Conservation (phyloP, 1,140 invertebrate genomes). For the Drosophila sturtevanti region DNA sequence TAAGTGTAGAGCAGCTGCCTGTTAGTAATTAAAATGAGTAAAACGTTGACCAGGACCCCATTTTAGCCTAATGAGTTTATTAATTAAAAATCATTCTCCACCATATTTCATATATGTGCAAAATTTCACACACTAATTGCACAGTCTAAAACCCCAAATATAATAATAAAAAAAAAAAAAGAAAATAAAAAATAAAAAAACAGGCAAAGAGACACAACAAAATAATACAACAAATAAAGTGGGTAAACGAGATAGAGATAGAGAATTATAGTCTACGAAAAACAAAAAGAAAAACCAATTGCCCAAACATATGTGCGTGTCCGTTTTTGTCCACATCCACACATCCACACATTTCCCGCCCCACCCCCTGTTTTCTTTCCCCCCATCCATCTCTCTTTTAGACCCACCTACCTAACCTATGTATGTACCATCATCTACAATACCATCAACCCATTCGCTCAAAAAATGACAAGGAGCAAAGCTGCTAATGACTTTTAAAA, state of each 20-base stretch:
- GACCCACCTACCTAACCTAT: too few relatives aligned
- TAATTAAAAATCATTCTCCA: constrained; percentile 72
- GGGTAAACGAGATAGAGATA: neutral
- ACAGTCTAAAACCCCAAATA: constrained; percentile 18
- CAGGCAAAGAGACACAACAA: too few relatives aligned
- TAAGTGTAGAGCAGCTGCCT: constrained; percentile 46
- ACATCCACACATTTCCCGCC: constrained; percentile 10
- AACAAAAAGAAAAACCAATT: constrained; percentile 15
- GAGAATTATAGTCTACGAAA: constrained; percentile 37
- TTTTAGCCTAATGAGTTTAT: constrained; percentile 71
- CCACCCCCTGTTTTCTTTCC: too few relatives aligned
- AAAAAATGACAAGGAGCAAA: constrained; percentile 50
- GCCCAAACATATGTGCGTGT: constrained; percentile 3
- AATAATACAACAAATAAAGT: too few relatives aligned
- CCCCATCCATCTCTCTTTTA: too few relatives aligned
- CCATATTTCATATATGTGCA: constrained; percentile 15
- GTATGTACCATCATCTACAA: constrained; percentile 10
- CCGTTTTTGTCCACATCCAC: neutral
- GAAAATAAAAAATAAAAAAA: neutral
- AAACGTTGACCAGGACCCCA: constrained; percentile 32
- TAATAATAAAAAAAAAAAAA: neutral
- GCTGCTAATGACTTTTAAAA: constrained; percentile 62
- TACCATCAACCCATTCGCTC: constrained; percentile 6
- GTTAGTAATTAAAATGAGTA: constrained; percentile 73
- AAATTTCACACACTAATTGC: constrained; percentile 46